A percentile compares a stretch with the other conserved stretches of the same genome.
phyloP scores from a whole-genome alignment of 2,888 invertebrate species.

The Ferrisia virgata region DNA sequence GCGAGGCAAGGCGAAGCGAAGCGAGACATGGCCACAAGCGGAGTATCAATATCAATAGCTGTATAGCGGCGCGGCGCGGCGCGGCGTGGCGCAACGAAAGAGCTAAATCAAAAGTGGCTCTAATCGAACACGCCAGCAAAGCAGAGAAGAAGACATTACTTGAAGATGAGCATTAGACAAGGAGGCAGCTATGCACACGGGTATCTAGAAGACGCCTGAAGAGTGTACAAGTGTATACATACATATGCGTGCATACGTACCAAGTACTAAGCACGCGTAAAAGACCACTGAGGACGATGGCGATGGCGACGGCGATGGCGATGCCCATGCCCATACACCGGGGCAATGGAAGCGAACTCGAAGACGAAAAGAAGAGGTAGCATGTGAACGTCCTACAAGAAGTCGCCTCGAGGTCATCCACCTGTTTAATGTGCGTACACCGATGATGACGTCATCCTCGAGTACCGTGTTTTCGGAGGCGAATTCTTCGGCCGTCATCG shows the following conservation, averaged over 20 bases:
- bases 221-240: background rate
- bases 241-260: background rate
- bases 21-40: background rate
- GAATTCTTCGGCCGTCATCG: background rate
- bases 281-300: background rate
- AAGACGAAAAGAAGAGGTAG: constrained; percentile 31
- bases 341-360: background rate
- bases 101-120: too few relatives aligned
- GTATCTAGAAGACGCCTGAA: background rate
- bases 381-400: constrained; percentile 44
- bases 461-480: constrained; percentile 18
- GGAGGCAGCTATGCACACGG: background rate
- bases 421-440: constrained; percentile 32
- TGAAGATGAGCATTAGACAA: too few relatives aligned
- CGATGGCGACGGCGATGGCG: background rate
- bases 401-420: constrained; percentile 44
- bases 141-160: too few relatives aligned
- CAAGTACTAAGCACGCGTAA: too few relatives aligned
- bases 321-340: too few relatives aligned
- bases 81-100: too few relatives aligned
- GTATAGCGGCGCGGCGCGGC: too few relatives aligned
- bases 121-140: too few relatives aligned
- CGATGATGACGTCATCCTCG: constrained; percentile 34
- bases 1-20: background rate
- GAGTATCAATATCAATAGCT: too few relatives aligned